Evolutionary conservation across 1,140 invertebrate species (phyloP).

Genomic region (Dufourea novaeangliae): DNA sequence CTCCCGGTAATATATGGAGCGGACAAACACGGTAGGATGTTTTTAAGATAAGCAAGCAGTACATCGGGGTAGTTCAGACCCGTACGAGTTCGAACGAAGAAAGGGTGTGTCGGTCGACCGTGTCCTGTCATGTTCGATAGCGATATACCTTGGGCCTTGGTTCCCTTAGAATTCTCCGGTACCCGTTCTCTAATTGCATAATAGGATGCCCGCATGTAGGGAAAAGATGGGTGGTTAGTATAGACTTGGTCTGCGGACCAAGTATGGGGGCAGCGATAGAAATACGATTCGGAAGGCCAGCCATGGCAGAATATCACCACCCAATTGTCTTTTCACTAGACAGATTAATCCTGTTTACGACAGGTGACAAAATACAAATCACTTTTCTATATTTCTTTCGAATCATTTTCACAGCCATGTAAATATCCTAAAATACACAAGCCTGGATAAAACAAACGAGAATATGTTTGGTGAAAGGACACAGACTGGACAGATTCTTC

Average conservation of each 20-base stretch:
- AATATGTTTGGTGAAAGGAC: constrained; percentile 53
- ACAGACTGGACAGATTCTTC: constrained; percentile 49
- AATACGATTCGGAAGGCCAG: constrained; percentile 44
- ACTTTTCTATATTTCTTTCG: not conserved
- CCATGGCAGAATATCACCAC: not conserved
- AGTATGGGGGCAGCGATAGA: constrained; percentile 60
- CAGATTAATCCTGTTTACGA: not conserved
- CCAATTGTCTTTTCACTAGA: not conserved
- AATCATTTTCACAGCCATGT: too few species aligned
- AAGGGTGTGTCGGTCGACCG: constrained; percentile 81
- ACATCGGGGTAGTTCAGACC: constrained; percentile 69
- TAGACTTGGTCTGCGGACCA: constrained; percentile 53
- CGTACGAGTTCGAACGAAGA: constrained; percentile 80
- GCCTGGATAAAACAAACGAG: constrained; percentile 32
- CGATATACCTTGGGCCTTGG: constrained; percentile 78
- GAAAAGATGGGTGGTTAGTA: constrained; percentile 61
- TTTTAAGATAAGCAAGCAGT: constrained; percentile 78
- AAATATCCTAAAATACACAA: not conserved
- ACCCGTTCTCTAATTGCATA: constrained; percentile 79
- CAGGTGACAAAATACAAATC: not conserved
- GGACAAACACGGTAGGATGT: constrained; percentile 58
- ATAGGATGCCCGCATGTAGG: constrained; percentile 79
- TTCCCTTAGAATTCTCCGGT: constrained; percentile 77
- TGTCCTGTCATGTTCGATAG: constrained; percentile 82
- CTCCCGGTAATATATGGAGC: constrained; percentile 6